phyloP scores from a whole-genome alignment of 2,113 vertebrate species.

The Chaetura pelagica region DNA sequence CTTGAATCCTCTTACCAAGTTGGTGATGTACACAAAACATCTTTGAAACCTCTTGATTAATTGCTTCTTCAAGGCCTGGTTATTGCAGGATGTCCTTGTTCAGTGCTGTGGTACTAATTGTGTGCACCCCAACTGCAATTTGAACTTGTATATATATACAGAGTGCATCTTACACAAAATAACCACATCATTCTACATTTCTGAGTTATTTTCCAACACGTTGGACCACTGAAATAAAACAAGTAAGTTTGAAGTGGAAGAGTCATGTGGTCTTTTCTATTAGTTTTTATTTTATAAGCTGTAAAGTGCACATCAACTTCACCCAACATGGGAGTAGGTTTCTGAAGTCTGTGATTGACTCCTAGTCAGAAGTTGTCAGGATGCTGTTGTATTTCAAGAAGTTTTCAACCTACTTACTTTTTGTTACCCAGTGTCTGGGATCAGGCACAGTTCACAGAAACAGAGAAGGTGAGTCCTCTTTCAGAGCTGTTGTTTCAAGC shows the following conservation, averaged over 20 bases:
- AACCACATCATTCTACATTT: too few relatives aligned
- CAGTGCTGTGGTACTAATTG: too few relatives aligned
- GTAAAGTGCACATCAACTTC: not conserved
- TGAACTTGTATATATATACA: too few relatives aligned
- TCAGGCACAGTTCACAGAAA: not conserved
- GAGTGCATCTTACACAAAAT: too few relatives aligned
- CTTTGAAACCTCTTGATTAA: too few relatives aligned
- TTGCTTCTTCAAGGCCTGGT: too few relatives aligned
- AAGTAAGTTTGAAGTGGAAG: slow-evolving; percentile 70
- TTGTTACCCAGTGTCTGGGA: not conserved
- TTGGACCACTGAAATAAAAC: slow-evolving; percentile 82
- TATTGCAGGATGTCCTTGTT: too few relatives aligned
- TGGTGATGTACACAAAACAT: too few relatives aligned
- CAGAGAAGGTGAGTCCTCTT: not conserved
- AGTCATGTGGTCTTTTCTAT: not conserved
- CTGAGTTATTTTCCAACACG: too few relatives aligned
- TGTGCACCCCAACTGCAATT: too few relatives aligned
- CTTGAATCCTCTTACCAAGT: too few relatives aligned
- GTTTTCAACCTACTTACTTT: not conserved
- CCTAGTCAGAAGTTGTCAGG: not conserved
- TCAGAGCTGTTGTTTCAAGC: not conserved
- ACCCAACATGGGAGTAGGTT: not conserved
- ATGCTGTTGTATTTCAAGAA: too few relatives aligned
- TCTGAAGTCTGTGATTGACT: not conserved
- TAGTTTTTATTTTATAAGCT: not conserved